Percentiles rank a stretch among this genome's conserved stretches.
phyloP scores from a whole-genome alignment of 2,797 vertebrate genomes.

The Microcaecilia unicolor region DNA sequence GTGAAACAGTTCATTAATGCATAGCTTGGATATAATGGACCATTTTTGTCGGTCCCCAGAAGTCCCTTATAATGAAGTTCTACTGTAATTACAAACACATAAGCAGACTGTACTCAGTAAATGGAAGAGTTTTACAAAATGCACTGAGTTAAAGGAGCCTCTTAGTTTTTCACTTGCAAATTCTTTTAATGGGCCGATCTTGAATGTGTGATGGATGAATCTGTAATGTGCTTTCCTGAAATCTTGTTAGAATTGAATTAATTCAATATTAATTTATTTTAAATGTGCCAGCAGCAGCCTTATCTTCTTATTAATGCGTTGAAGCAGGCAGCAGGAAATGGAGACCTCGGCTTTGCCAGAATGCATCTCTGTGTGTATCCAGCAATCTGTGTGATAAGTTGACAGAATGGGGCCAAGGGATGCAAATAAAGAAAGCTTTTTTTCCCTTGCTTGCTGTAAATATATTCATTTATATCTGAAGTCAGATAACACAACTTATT shows the following conservation, averaged over 20 bases:
- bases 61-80: no score
- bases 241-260: constrained; percentile 27
- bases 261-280: constrained; percentile 37
- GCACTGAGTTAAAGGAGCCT: no score
- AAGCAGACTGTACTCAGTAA: no score
- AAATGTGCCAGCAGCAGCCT: constrained; percentile 34
- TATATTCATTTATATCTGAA: constrained; percentile 16
- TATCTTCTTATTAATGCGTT: constrained; percentile 31
- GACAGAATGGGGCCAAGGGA: constrained; percentile 78
- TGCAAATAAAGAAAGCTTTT: constrained; percentile 35
- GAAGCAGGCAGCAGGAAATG: constrained; percentile 59
- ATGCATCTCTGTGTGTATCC: constrained; percentile 50
- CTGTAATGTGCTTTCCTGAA: constrained; percentile 7
- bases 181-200: background rate
- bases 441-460: constrained; percentile 12
- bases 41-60: no score
- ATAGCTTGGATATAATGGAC: no score
- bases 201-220: constrained; percentile 4
- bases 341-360: constrained; percentile 43
- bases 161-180: no score
- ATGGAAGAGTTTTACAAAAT: no score
- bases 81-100: no score
- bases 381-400: constrained; percentile 60
- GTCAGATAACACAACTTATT: constrained; percentile 18
- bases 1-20: no score